Conservation (phyloP, 2,888 invertebrate species). For the Choreutis nemorana region DNA sequence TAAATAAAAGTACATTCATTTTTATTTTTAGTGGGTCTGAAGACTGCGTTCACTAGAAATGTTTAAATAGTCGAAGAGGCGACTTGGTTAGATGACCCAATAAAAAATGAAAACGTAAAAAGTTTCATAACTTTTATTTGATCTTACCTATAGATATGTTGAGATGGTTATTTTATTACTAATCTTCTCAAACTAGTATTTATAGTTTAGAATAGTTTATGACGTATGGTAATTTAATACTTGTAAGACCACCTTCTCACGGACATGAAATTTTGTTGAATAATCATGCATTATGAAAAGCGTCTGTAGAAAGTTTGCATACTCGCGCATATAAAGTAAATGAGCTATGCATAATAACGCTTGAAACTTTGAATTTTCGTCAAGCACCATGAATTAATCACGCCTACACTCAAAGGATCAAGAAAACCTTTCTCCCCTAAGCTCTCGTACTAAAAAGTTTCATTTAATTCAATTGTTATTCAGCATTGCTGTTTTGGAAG, state of each 20-base stretch:
- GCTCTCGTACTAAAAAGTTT: neutral
- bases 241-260: too few species aligned
- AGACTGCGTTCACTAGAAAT: too few species aligned
- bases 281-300: constrained; percentile 7
- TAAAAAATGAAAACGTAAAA: constrained; percentile 5
- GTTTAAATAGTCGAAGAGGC: too few species aligned
- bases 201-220: constrained; percentile 7
- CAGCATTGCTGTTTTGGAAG: neutral
- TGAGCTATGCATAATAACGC: constrained; percentile 10
- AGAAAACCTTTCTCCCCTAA: constrained; percentile 5
- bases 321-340: constrained; percentile 6
- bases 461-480: constrained; percentile 1
- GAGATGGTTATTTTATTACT: constrained; percentile 4
- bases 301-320: neutral
- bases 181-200: constrained; percentile 6
- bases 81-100: too few species aligned
- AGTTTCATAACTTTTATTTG: constrained; percentile 4
- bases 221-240: neutral
- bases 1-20: too few species aligned
- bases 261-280: too few species aligned
- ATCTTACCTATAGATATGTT: constrained; percentile 3
- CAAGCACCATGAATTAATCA: constrained; percentile 9
- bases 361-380: constrained; percentile 7
- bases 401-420: constrained; percentile 5
- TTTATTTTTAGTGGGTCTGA: too few species aligned